Percentiles rank a stretch among this genome's conserved stretches.
Conservation (phyloP, 1,140 invertebrate species). For the Formica exsecta region DNA sequence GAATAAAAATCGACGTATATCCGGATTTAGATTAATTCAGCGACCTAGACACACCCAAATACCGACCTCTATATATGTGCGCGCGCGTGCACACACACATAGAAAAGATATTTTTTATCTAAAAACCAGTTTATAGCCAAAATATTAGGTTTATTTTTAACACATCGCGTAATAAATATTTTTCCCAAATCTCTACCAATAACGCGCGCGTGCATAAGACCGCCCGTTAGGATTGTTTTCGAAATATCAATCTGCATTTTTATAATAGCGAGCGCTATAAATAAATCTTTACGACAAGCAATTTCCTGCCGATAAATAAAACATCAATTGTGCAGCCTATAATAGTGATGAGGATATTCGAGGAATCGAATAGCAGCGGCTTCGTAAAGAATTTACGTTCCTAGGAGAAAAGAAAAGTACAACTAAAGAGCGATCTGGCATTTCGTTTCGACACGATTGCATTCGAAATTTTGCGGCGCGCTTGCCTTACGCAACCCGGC, state of each 20-base stretch:
- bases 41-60: no score
- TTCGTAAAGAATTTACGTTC: slow-evolving; percentile 2
- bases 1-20: no score
- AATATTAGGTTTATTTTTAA: no score
- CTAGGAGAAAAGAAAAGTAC: slow-evolving; percentile 40
- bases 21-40: no score
- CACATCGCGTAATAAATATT: no score
- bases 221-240: background rate
- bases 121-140: no score
- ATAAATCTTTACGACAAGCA: background rate
- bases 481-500: slow-evolving; percentile 71
- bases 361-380: background rate
- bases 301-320: background rate
- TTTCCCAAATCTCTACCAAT: no score
- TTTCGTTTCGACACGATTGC: slow-evolving; percentile 64
- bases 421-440: slow-evolving; percentile 55
- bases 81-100: no score
- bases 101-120: no score
- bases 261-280: background rate
- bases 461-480: slow-evolving; percentile 69
- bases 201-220: background rate
- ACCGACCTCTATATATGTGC: no score
- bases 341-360: background rate
- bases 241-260: slow-evolving; percentile 33
- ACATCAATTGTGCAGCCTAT: no score